phyloP scores from a whole-genome alignment of 2,797 vertebrate species.

The Acanthurus lineatus region DNA sequence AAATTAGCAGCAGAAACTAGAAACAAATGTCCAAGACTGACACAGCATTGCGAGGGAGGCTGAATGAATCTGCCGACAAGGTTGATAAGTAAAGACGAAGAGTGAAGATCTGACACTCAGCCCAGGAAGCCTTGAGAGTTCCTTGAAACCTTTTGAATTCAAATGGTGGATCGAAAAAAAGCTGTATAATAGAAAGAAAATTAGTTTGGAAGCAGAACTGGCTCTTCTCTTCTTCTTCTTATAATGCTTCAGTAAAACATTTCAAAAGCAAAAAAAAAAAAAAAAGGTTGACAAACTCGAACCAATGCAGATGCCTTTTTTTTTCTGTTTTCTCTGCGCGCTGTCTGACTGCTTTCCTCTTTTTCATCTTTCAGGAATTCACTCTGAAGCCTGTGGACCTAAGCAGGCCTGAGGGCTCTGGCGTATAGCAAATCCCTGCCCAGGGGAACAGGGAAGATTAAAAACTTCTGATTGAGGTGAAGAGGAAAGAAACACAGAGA shows the following conservation, averaged over 20 bases:
- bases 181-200: constrained; percentile 35
- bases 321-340: constrained; percentile 58
- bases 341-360: constrained; percentile 75
- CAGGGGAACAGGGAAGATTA: constrained; percentile 76
- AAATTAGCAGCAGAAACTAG: background rate
- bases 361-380: constrained; percentile 85
- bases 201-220: constrained; percentile 51
- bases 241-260: constrained; percentile 65
- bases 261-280: constrained; percentile 57
- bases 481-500: constrained; percentile 67
- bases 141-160: constrained; percentile 74
- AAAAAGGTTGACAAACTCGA: constrained; percentile 54
- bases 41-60: constrained; percentile 27
- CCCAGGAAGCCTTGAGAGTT: constrained; percentile 75
- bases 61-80: constrained; percentile 32
- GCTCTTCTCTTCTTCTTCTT: constrained; percentile 52
- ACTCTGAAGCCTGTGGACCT: constrained; percentile 75
- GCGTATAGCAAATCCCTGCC: constrained; percentile 76
- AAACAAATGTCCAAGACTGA: constrained; percentile 1
- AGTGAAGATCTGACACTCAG: constrained; percentile 54
- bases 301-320: constrained; percentile 70
- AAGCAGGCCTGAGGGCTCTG: constrained; percentile 75
- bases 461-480: constrained; percentile 81
- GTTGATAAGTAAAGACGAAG: constrained; percentile 61
- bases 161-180: constrained; percentile 43